Evolutionary conservation across 1,140 invertebrate species (phyloP), one percentile per base, ranked within the genome.

Genomic region (Littorina saxatilis): DNA sequence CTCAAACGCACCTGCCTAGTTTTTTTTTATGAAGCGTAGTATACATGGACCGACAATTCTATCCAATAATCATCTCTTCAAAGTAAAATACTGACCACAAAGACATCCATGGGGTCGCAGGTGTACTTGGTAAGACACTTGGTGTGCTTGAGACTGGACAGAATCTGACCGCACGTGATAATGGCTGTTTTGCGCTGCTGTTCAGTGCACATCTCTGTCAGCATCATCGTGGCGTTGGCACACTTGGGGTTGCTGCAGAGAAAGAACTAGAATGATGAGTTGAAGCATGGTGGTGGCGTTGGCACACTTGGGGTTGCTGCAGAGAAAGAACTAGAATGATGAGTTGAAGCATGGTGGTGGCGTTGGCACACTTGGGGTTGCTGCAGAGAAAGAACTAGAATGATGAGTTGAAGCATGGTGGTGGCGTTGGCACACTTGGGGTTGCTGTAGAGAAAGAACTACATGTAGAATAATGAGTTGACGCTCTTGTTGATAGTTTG

Each of bases 11-110:
- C n/a, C n/a, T n/a, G n/a, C n/a, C n/a, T n/a, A n/a, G n/a, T n/a
- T n/a, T n/a, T n/a, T n/a, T n/a, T n/a, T n/a, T n/a, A n/a, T n/a
- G n/a, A n/a, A n/a, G n/a, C n/a, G n/a, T n/a, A n/a, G n/a, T n/a
- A n/a, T n/a, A n/a, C n/a, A n/a, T n/a, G n/a, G n/a, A n/a, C n/a
- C n/a, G n/a, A n/a, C n/a, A n/a, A n/a, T n/a, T n/a, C n/a, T n/a
- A n/a, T n/a, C n/a, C n/a, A n/a, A n/a, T n/a, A n/a, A n/a, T n/a
- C n/a, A n/a, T n/a, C n/a, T n/a, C n/a, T n/a, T n/a, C n/a, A n/a
- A n/a, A n/a, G n/a, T n/a, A n/a, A n/a, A n/a, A n/a, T 66, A 32
- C 61, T 63, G n/a, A 63, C 61, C 61, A 63, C 61, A 63, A 63
- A 63, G 61, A 63, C 61, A 32, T 63, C 61, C n/a, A 32, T 63